Base-by-base conservation (phyloP, 2,888 invertebrate genomes). In the Apotomis betuletana region DNA sequence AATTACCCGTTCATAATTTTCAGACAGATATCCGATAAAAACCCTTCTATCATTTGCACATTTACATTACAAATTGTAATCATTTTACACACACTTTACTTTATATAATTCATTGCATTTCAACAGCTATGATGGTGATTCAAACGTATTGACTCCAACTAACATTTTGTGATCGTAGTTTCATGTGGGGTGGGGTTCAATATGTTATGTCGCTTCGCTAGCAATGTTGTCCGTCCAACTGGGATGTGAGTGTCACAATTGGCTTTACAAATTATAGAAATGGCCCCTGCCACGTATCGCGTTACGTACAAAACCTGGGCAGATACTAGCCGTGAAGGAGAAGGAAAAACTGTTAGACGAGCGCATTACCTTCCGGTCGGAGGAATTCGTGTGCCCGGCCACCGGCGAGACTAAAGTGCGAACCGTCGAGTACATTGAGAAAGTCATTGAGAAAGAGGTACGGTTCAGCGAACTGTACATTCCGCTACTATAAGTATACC, bases 371-470 rank as follows among this genome's bases (percentile, higher is more conserved):
- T 96, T 96, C 86, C 96, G 96, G 90, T 97, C 97, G 77, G 97
- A 98, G 94, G 97, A 97, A 93, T 97, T 96, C 93, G 90, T 96
- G 83, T 97, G 97, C 93, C 97, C 97, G 83, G 93, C 95, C 81
- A 97, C 97, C 81, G 97, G 97, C 85, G 96, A 96, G 91, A 96
- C 95, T 90, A 96, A 96, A 94, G 96, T 98, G 88, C 95, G 97
- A 94, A 98, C 98, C 83, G 96, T 98, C 93, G 97, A 98, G 95
- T 97, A 97, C 94, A 97, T 97, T 93, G 98, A 98, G 95, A 98
- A 97, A 95, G 96, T 97, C 94, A 97, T 98, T 94, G 98, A 98
- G 94, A 97, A 96, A 95, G 98, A 98, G 98, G 98, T 98, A 97
- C 90, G 85, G 58, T 84, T 87, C 79, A 85, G 83, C 87, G 85